Conservation (phyloP, 2,797 vertebrate species). For the Sebastiscus albofasciatus region DNA sequence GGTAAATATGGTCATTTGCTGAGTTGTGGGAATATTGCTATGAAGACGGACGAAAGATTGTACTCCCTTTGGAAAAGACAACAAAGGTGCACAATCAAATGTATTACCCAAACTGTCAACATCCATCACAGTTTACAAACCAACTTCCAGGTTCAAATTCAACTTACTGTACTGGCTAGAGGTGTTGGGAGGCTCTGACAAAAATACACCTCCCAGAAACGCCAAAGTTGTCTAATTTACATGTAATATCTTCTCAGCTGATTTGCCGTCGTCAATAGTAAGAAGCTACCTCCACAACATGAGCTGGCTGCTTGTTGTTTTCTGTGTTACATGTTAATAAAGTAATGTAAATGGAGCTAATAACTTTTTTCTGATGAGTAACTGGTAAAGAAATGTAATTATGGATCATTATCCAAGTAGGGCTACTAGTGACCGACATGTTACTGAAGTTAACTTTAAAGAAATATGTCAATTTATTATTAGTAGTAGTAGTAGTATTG, state of each 20-base stretch:
- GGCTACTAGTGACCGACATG: neutral
- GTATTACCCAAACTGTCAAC: neutral
- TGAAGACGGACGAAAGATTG: neutral
- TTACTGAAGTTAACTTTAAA: neutral
- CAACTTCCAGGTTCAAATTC: neutral
- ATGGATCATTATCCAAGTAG: neutral
- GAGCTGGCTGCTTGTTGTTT: too few species aligned
- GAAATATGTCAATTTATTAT: neutral
- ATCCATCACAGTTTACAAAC: neutral
- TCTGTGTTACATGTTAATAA: too few species aligned
- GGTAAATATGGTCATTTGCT: neutral
- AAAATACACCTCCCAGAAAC: neutral
- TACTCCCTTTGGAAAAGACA: neutral
- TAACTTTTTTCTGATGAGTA: too few species aligned
- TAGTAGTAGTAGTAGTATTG: neutral
- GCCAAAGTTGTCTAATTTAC: too few species aligned
- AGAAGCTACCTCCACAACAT: too few species aligned
- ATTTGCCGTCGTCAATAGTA: too few species aligned
- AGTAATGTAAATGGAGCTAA: too few species aligned
- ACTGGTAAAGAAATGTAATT: too few species aligned
- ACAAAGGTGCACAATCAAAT: neutral
- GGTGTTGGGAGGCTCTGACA: neutral
- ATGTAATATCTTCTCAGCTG: too few species aligned
- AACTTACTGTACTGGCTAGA: fast-evolving
- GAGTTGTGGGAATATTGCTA: neutral